Conservation (phyloP, 1,140 invertebrate genomes). For the Cotesia glomerata region DNA sequence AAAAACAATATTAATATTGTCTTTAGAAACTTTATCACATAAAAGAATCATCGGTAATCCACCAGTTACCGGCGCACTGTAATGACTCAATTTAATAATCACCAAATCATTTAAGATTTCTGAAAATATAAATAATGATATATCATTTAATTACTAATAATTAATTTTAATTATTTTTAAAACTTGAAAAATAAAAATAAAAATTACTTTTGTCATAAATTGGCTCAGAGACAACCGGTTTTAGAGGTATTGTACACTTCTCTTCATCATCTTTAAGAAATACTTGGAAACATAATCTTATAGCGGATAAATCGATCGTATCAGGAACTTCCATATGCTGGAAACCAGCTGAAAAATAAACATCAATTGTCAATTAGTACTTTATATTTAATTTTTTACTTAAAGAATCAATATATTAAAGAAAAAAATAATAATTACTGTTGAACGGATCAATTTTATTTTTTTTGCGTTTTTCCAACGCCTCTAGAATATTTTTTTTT, state of each 20-base stretch:
- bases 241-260: constrained; percentile 77
- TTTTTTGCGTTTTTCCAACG: constrained; percentile 77
- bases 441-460: constrained; percentile 85
- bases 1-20: constrained; percentile 91
- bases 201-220: constrained; percentile 82
- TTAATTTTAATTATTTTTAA: constrained; percentile 1
- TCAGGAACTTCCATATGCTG: constrained; percentile 75
- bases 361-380: too few species aligned
- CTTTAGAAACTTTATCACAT: constrained; percentile 89
- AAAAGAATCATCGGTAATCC: constrained; percentile 89
- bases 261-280: constrained; percentile 79
- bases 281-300: constrained; percentile 94
- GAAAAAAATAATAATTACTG: background rate
- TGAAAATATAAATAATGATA: constrained; percentile 52
- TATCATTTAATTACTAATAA: background rate
- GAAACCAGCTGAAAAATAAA: constrained; percentile 67
- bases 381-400: too few species aligned
- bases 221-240: constrained; percentile 82
- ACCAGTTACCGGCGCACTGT: constrained; percentile 79
- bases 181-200: constrained; percentile 31
- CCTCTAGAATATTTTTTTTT: constrained; percentile 86
- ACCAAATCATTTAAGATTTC: constrained; percentile 90
- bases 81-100: constrained; percentile 86
- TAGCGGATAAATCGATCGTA: constrained; percentile 88
- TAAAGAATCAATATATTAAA: background rate